Evolutionary conservation across 2,888 invertebrate genomes (phyloP), one percentile per base, ranked within the genome.

Genomic region (Helobdella robusta): DNA sequence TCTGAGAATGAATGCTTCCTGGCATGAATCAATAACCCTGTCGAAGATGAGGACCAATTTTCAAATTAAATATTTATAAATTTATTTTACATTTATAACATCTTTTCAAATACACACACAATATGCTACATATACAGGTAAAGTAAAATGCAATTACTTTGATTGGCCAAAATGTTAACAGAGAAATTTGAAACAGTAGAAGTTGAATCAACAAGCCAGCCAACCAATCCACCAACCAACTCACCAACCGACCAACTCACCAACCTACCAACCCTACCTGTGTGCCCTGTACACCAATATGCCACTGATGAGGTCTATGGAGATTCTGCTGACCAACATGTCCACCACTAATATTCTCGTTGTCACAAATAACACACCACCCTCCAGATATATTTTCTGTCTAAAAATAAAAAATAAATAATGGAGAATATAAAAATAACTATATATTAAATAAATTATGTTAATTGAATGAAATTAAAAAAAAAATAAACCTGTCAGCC

Each of bases 271-370:
- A n/a, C n/a, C 23, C 32, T 68, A 77, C 77, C 73, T 78, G 79
- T 98, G 94, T 0, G 94, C 95, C 74, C 89, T 85, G 71, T 91
- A 84, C 4, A 97, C 88, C 70, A 98, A 82, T 68, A 98, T 86
- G 4, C 97, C 97, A 6, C 91, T 90, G 25, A 97, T 86, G 73
- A 89, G 85, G 64, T 89, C 84, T 35, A 89, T 84, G 0, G 97
- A 97, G 44, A 98, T 85, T 70, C 93, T 84, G 67, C 89, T 87
- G 78, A 92, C 93, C 63, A 98, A 82, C 71, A 99, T 82, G 82
- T 98, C 98, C 5, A 98, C 91, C 2, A 98, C 92, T 66, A 98
- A 83, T 73, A 98, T 92, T 67, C 94, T 84, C 6, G 94, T 89
- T 2, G 93, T 90, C 40, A 95, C 86, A 81, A 98, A 94, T 75